phyloP scores from a whole-genome alignment of 2,113 vertebrate species.

The Galeopterus variegatus region DNA sequence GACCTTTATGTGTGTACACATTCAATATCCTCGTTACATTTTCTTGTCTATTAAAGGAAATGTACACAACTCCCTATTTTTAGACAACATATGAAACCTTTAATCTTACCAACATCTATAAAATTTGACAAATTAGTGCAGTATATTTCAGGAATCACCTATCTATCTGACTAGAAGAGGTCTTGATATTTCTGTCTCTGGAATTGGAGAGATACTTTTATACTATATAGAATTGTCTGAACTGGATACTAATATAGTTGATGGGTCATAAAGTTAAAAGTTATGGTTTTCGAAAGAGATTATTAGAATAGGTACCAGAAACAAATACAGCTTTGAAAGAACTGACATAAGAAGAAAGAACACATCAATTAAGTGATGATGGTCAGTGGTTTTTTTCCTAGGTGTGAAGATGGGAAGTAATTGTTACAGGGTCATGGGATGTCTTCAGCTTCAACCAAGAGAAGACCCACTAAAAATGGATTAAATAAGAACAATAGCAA shows the following conservation, averaged over 20 bases:
- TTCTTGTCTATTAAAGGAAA: constrained; percentile 13
- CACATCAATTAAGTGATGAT: background rate
- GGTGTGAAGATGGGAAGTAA: background rate
- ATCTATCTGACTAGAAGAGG: background rate
- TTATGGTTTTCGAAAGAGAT: background rate
- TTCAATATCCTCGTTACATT: background rate
- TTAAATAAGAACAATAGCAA: background rate
- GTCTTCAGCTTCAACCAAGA: background rate
- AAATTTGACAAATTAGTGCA: constrained; percentile 10
- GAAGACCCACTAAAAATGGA: background rate
- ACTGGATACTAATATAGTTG: background rate
- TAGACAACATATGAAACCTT: background rate
- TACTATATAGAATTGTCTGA: background rate
- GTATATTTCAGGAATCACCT: constrained; percentile 21
- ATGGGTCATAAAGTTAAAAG: background rate
- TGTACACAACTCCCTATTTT: background rate
- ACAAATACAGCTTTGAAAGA: background rate
- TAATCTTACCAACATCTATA: constrained; percentile 41
- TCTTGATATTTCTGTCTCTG: constrained; percentile 6
- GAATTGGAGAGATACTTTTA: background rate
- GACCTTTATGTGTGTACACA: background rate
- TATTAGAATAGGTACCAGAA: background rate
- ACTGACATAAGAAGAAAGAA: background rate
- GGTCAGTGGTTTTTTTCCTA: background rate
- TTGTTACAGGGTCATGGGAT: background rate